phyloP scores from a whole-genome alignment of 2,113 vertebrate species.

The Brevimyrus niger region DNA sequence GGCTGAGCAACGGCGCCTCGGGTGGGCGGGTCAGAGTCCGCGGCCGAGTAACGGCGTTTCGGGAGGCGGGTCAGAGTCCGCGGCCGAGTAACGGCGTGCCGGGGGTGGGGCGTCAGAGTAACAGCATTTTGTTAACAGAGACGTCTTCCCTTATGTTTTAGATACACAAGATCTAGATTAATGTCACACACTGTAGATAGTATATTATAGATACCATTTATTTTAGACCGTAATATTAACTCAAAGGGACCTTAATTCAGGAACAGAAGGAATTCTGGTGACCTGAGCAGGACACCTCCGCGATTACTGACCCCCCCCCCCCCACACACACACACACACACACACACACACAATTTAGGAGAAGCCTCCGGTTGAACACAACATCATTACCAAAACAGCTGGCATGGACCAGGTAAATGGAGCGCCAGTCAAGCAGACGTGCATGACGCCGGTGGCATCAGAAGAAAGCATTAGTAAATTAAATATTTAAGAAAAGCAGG shows the following conservation, averaged over 20 bases:
- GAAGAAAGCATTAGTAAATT: conserved; percentile 38
- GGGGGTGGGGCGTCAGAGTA: not conserved
- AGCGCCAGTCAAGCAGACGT: not conserved
- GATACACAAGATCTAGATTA: not conserved
- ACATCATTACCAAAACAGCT: not conserved
- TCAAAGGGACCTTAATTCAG: not conserved
- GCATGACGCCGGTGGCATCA: conserved; percentile 13
- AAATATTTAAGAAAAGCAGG: conserved; percentile 30
- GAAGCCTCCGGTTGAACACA: not conserved
- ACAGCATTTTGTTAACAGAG: not conserved
- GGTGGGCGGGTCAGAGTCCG: not conserved
- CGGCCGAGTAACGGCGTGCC: not conserved
- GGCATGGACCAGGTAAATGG: not conserved
- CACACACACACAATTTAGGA: not conserved
- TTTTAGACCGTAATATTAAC: not conserved
- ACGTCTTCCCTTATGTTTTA: not conserved
- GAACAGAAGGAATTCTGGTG: not conserved
- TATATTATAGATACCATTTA: not conserved
- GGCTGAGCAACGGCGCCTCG: not conserved
- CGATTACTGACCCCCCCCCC: not conserved
- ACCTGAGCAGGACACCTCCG: not conserved
- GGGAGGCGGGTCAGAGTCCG: not conserved
- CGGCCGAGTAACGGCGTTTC: no score
- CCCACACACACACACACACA: not conserved
- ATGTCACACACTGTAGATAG: not conserved